Conservation (phyloP, 2,888 invertebrate genomes). For the Parnassius mnemosyne region DNA sequence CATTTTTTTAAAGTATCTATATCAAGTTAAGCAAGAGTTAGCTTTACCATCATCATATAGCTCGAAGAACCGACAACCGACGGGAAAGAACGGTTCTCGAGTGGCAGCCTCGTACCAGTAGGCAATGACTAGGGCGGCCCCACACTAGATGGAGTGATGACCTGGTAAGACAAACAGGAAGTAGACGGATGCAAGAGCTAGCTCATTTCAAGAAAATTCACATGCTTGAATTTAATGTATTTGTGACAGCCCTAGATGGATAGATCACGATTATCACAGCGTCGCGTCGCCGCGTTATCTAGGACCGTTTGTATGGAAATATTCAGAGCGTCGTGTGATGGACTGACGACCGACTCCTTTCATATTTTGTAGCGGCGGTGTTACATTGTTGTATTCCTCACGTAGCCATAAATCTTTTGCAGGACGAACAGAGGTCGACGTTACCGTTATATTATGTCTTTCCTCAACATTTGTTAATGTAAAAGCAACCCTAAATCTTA, state of each 20-base stretch:
- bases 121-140: too few species aligned
- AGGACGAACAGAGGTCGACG: constrained; percentile 25
- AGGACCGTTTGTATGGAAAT: constrained; percentile 42
- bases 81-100: too few species aligned
- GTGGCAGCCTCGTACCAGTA: too few species aligned
- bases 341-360: constrained; percentile 25
- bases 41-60: too few species aligned
- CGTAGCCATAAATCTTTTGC: constrained; percentile 34
- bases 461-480: background rate
- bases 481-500: constrained; percentile 8
- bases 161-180: too few species aligned
- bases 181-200: too few species aligned
- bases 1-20: too few species aligned
- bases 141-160: too few species aligned
- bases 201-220: too few species aligned
- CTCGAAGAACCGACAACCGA: too few species aligned
- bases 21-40: too few species aligned
- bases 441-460: constrained; percentile 13
- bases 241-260: background rate
- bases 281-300: constrained; percentile 15
- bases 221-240: too few species aligned
- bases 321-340: constrained; percentile 24
- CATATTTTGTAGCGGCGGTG: constrained; percentile 33
- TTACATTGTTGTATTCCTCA: constrained; percentile 38
- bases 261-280: constrained; percentile 19